Conservation (phyloP, 2,797 vertebrate genomes). For the Geotrypetes seraphini region DNA sequence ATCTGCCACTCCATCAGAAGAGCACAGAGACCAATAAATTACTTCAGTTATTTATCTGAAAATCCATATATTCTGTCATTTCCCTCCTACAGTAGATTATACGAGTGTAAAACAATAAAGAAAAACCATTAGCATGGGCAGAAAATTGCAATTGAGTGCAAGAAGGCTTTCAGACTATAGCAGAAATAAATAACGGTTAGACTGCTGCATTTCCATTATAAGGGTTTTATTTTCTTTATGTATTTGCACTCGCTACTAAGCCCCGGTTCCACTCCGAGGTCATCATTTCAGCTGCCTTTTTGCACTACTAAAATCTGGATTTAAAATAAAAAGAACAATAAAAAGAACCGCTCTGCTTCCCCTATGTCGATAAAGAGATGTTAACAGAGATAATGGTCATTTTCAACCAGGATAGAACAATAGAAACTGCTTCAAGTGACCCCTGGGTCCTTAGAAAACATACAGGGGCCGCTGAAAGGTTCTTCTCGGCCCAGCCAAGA, state of each 20-base stretch:
- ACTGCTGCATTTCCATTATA: constrained; percentile 1
- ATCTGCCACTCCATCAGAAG: constrained; percentile 39
- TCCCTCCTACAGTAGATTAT: constrained; percentile 21
- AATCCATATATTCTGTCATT: constrained; percentile 39
- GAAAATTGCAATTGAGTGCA: constrained; percentile 40
- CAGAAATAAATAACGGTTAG: constrained; percentile 33
- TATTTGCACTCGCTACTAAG: background rate
- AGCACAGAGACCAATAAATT: constrained; percentile 59
- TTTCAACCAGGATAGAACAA: no score
- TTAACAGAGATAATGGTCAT: no score
- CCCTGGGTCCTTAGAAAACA: no score
- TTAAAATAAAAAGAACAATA: no score
- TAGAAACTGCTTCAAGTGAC: no score
- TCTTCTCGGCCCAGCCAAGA: no score
- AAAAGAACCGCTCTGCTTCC: no score
- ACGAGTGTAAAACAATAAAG: constrained; percentile 31
- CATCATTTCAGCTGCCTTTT: no score
- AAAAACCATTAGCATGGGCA: constrained; percentile 28
- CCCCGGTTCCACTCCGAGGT: background rate
- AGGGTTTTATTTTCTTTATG: background rate
- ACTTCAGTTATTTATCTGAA: constrained; percentile 45
- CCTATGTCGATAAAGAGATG: no score
- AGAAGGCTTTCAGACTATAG: constrained; percentile 29
- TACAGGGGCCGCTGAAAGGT: no score
- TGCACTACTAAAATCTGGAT: no score